Evolutionary conservation across 2,888 invertebrate genomes (phyloP), one percentile per base, ranked within the genome.

Genomic region (Plebejus melissa): DNA sequence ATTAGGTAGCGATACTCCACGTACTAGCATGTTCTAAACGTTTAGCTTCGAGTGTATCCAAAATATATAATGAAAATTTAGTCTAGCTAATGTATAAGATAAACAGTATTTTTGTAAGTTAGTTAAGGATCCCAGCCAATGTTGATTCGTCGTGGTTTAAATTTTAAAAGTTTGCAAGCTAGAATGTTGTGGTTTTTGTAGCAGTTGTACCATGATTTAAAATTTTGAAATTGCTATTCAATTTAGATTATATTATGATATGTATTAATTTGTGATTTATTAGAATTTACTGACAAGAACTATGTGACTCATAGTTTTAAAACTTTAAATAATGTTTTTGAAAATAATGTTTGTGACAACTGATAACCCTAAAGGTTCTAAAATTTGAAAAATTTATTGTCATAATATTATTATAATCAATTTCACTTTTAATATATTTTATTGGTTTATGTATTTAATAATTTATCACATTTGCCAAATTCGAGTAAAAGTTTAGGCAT

Each of bases 21-120:
- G 16, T 32, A 72, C 50, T 50, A 54, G 32, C 46, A 54, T 72
- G 32, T 72, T 54, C 72, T 72, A 72, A 72, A 72, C 72, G 72
- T 72, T 32, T 72, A 32, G 83, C 83, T 84, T 84, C 80, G 79
- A 81, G 70, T 77, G 75, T 78, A 76, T 76, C 76, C 58, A 70
- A 75, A 77, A 78, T 76, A 65, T 46, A 74, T 60, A 74, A 77
- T 69, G 77, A 75, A 69, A 65, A 69, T 75, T 74, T 74, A 72
- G 54, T 72, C 32, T 72, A 72, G 54, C 13, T 72, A 72, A 72
- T 72, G 54, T 16, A 72, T 72, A 54, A 72, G 72, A 72, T 32
- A 72, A 72, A 72, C 72, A 72, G 72, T 72, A 72, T 72, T 72
- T 72, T 72, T 72, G 54, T 72, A 54, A 72, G 72, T 72, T 72